Evolutionary conservation across 30 jellyfish, hydroid and myxozoan genomes (phyloP), one percentile per base, ranked within the genome.

Genomic region (Aurelia aurita): DNA sequence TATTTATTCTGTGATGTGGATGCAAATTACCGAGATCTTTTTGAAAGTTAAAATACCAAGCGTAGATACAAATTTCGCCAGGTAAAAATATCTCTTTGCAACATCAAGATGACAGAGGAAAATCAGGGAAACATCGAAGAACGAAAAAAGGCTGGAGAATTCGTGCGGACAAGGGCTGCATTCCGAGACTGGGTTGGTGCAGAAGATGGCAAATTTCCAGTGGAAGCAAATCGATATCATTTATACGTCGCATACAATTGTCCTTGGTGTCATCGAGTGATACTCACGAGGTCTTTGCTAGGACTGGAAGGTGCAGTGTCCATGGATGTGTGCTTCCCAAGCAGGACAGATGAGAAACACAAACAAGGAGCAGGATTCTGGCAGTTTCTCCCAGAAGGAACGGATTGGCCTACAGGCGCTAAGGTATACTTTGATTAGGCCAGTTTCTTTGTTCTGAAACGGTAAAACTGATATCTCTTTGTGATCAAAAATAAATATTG

Each of bases 241-340:
- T 67, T 81, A 19, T 81, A 81, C 31, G 91, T 81, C 6, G 91
- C 91, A 18, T 81, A 81, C 70, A 81, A 81, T 51, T 81, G 91
- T 26, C 91, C 91, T 5, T 81, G 91, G 91, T 81, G 91, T 46
- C 91, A 81, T 27, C 54, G 91, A 59, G 91, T 68, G 20, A 81
- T 81, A 19, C 63, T 81, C 43, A 43, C 91, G 29, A 59, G 91
- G 29, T 49, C 91, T 10, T 16, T 81, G 46, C 85, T 81, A 1
- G 91, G 91, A 21, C 46, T 81, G 77, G 53, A 81, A 46, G 91
- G 67, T 81, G 91, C 78, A 8, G 60, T 81, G 7, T 81, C 91
- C 6, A 81, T 81, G 91, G 91, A 81, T 81, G 91, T 84, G 64
- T 84, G 87, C 62, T 84, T 70, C 49, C 87, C 93, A 51, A 84